Evolutionary conservation across 1,140 invertebrate genomes (phyloP).

Genomic region (Himalopsyche phryganea): DNA sequence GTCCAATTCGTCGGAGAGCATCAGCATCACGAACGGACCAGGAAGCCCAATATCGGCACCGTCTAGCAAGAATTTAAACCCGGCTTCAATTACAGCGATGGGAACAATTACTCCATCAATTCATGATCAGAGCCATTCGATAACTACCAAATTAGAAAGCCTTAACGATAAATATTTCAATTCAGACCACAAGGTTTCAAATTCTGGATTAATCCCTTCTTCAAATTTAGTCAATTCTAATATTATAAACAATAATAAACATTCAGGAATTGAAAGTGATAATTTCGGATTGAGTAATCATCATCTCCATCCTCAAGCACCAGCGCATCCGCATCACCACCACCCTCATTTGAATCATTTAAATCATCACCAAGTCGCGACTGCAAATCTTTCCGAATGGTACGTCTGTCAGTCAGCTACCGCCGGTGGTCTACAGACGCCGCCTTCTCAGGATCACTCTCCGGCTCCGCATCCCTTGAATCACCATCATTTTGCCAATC

Average conservation of each 20-base stretch:
- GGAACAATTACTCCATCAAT: slow-evolving; percentile 30
- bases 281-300: slow-evolving; percentile 38
- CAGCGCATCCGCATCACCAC: slow-evolving; percentile 39
- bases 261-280: too few species aligned
- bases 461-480: slow-evolving; percentile 30
- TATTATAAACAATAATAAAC: slow-evolving; percentile 3
- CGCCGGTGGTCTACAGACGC: slow-evolving; percentile 29
- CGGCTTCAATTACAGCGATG: slow-evolving; percentile 33
- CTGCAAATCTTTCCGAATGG: slow-evolving; percentile 40
- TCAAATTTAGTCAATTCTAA: slow-evolving; percentile 37
- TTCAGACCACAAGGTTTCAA: slow-evolving; percentile 43
- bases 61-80: background rate
- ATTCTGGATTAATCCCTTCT: slow-evolving; percentile 40
- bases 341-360: slow-evolving; percentile 33
- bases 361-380: slow-evolving; percentile 26
- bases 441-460: slow-evolving; percentile 32
- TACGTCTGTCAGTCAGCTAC: slow-evolving; percentile 44
- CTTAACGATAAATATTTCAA: slow-evolving; percentile 52
- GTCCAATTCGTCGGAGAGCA: slow-evolving; percentile 48
- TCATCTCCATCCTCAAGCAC: slow-evolving; percentile 45
- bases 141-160: slow-evolving; percentile 49
- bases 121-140: slow-evolving; percentile 45
- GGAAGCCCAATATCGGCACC: slow-evolving; percentile 42
- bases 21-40: slow-evolving; percentile 48
- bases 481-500: slow-evolving; percentile 32